Evolutionary conservation across 2,113 vertebrate species (phyloP), one percentile per base, ranked within the genome.

Genomic region (Felis catus): DNA sequence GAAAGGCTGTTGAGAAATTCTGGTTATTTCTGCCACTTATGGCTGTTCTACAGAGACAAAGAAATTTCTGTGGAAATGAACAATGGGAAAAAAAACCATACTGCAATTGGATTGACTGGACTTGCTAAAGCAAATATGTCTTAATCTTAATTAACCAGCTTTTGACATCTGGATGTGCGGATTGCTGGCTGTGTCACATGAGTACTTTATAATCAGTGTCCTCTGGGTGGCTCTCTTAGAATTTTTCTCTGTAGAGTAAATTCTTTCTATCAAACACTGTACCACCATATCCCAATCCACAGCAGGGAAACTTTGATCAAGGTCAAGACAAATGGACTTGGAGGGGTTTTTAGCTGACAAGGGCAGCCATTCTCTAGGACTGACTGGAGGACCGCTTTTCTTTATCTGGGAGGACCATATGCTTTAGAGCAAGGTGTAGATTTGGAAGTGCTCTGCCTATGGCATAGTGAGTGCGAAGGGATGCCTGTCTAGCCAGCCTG

Each of bases 131-230:
- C 82, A 93, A 96, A 91, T 96, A 89, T 63, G 89, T 97, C 95
- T 97, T 97, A 68, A 97, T 98, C 94, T 97, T 98, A 98, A 98
- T 97, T 95, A 97, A 84, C 74, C 89, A 92, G 89, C 83, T 83
- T 96, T 97, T 95, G 96, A 95, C 96, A 96, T 98, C 83, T 92
- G 95, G 79, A 90, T 93, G 91, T 6, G n/a, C 19, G 86, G 66
- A 94, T 92, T 95, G 93, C 80, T 0, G 14, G 74, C 73, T 76
- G 51, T 76, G 63, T 90, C 86, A 84, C 94, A 84, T 45, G 78
- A 91, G 86, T 70, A 29, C 83, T 97, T 94, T 80, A 83, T 97
- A 95, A 94, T 95, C 96, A 53, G 79, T 61, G 68, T 97, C 96
- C 96, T 98, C 70, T 58, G 91, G 94, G 95, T 95, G 78, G n/a